Evolutionary conservation across 2,888 invertebrate species (phyloP).

Genomic region (Xylota sylvarum): DNA sequence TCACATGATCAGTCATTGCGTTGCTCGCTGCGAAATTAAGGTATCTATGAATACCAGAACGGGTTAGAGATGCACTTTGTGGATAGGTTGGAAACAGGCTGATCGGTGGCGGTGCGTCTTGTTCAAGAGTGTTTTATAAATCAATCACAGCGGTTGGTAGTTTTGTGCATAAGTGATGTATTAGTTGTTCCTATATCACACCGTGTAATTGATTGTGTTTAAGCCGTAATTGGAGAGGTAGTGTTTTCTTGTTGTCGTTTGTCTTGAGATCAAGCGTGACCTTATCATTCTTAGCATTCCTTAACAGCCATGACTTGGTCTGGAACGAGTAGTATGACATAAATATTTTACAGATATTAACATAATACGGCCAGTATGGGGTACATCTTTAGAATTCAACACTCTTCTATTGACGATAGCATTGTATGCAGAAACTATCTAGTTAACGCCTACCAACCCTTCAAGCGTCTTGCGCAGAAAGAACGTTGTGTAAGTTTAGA

Average conservation of each 20-base stretch:
- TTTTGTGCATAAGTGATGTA: constrained; percentile 51
- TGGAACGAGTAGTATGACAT: background rate
- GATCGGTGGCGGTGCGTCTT: constrained; percentile 39
- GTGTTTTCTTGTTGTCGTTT: background rate
- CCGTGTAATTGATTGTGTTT: constrained; percentile 57
- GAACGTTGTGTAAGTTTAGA: too few relatives aligned
- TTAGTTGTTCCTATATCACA: constrained; percentile 45
- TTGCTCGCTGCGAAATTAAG: constrained; percentile 42
- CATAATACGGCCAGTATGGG: too few relatives aligned
- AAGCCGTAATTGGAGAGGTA: background rate
- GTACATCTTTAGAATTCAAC: too few relatives aligned
- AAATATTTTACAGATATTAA: too few relatives aligned
- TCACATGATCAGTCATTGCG: constrained; percentile 68
- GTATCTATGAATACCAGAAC: constrained; percentile 33
- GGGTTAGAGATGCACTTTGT: constrained; percentile 32
- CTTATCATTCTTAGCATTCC: background rate
- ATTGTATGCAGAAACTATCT: too few relatives aligned
- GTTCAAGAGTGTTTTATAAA: constrained; percentile 51
- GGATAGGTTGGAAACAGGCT: constrained; percentile 15
- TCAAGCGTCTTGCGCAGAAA: too few relatives aligned
- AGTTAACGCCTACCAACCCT: too few relatives aligned
- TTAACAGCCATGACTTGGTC: background rate
- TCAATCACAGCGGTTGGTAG: constrained; percentile 61
- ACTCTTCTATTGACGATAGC: too few relatives aligned
- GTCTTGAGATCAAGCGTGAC: background rate